Base-by-base conservation (phyloP, 2,113 vertebrate species). In the Rhinopithecus roxellana region DNA sequence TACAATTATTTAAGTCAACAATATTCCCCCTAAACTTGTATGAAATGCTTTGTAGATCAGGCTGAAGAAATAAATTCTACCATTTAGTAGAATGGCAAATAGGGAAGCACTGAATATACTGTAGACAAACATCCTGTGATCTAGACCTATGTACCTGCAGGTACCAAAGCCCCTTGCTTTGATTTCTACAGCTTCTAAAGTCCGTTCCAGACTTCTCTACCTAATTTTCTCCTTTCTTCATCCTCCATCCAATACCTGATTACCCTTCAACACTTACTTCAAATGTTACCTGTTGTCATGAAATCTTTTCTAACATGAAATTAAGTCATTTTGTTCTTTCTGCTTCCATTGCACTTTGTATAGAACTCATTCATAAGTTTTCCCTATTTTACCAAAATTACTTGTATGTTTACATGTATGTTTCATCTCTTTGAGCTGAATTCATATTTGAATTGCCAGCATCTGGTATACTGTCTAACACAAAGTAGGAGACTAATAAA, bases 181-280 rank as follows among this genome's bases (percentile, higher is more conserved):
- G 52, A 8, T 59, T 13, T 27, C 30, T 79, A 17, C 18, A 83
- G 45, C 20, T 93, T 82, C 94, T 82, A n/a, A 43, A 57, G 10
- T 13, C 14, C 57, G 25, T 52, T 27, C 32, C 48, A 80, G 70
- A 74, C 10, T 81, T 78, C 55, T 80, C 50, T n/a, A 48, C 18
- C 84, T 59, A 32, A 27, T 83, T 93, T 90, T 86, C 43, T 74
- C 83, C 72, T 74, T 22, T 94, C 32, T 96, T 74, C 25, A 88
- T 87, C 59, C 25, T 82, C 70, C 50, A 81, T 7, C 8, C 78
- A 77, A 88, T 38, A 70, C 20, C 50, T 84, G 45, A 13, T 72
- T 55, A 80, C 38, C 32, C 43, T 83, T 91, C 18, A 80, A 93
- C 67, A 81, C 14, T 75, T 72, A 45, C 5, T 80, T 89, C 72